Evolutionary conservation across 2,888 invertebrate genomes (phyloP), one percentile per base, ranked within the genome.

Genomic region (Saturnia pavonia): DNA sequence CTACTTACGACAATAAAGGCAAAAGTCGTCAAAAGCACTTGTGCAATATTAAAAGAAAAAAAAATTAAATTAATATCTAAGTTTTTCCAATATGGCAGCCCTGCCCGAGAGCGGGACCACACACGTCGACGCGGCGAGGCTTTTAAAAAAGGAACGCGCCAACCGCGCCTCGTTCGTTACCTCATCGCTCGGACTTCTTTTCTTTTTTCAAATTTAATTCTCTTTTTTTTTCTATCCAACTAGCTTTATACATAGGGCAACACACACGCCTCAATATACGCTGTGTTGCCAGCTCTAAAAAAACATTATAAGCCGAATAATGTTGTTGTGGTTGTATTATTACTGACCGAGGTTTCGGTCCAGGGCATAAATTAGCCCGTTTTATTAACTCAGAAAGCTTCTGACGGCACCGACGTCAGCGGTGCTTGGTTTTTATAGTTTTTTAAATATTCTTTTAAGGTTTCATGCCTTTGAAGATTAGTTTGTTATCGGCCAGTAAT

Each of bases 151-250:
- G 87, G 91, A 92, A 93, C 89, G 89, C 89, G 83, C 88, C 83
- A 89, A 91, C 89, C 90, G 91, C 90, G 91, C 91, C 90, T 90
- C 91, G 91, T 91, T 92, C 92, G 93, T 92, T 92, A 91, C 92
- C 91, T 92, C 92, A 92, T 92, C 92, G 57, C 57, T 89, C 88
- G 87, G 88, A 85, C 82, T 89, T 90, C 85, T 87, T 89, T 89
- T 90, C 85, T 87, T 89, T 89, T 86, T 89, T 85, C 80, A 76
- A 80, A 79, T 82, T 85, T 82, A 79, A 60, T 76, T 60, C 57
- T 22, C 25, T 60, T 72, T 69, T 91, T 91, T 89, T 89, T 88
- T 86, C 74, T 74, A 84, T 80, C 85, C 87, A 86, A 86, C 91
- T 90, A 91, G 90, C 85, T 88, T 87, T 87, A 91, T 91, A 91